A percentile compares a stretch with the other conserved stretches of the same genome.
These are phyloP conservation scores for Creontiades dilutus DNA, from an alignment of 2,888 invertebrate species.

Conservation along the genomic window DNA sequence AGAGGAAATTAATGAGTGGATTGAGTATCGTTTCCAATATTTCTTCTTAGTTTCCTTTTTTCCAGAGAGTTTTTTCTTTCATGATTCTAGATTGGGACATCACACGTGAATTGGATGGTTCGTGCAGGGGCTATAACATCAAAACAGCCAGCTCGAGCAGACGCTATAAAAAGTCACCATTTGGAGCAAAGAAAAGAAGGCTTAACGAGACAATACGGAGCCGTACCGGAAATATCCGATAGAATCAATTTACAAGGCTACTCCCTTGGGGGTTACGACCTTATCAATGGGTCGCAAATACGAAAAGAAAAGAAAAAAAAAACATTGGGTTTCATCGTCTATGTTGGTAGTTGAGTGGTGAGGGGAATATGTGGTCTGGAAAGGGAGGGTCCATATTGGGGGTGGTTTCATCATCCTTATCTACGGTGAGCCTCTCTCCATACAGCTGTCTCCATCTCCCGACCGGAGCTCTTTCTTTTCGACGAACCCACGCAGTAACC, in stretches of 20 bases:
- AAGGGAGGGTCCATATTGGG: background rate
- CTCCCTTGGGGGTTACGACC: background rate
- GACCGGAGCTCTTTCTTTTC: background rate
- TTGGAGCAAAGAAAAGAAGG: background rate
- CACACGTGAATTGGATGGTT: background rate
- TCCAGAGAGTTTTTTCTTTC: no score
- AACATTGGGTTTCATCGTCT: no score
- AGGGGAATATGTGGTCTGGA: background rate
- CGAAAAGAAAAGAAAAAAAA: no score
- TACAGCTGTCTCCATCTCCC: background rate
- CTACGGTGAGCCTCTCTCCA: background rate
- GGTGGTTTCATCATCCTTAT: background rate
- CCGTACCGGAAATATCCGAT: background rate
- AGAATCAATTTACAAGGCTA: slow-evolving; percentile 1
- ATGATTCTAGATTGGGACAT: background rate
- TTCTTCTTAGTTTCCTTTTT: no score
- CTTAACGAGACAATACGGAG: background rate
- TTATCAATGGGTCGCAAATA: background rate
- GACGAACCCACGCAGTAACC: background rate
- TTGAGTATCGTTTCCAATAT: no score
- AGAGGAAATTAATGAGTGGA: no score
- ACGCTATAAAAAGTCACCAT: background rate
- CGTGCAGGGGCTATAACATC: background rate
- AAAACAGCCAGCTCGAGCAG: background rate
- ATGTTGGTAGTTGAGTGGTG: background rate